These are phyloP conservation scores for Nasonia oneida DNA, from an alignment of 2,888 invertebrate genomes.

Conservation along the genomic window DNA sequence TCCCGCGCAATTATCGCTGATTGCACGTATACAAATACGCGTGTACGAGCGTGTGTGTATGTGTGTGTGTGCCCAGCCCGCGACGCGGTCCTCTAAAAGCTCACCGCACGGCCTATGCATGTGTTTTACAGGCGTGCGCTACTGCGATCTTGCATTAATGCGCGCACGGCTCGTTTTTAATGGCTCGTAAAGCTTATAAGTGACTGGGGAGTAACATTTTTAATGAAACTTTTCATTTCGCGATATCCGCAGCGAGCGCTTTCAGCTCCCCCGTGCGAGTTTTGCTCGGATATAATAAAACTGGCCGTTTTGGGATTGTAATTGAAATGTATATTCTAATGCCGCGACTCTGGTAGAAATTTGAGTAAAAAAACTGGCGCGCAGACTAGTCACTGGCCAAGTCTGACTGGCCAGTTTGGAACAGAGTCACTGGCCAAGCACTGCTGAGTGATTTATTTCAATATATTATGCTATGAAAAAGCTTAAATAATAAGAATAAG, in stretches of 20 bases:
- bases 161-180: conserved; percentile 1
- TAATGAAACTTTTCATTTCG: not conserved
- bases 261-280: not conserved
- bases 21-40: not conserved
- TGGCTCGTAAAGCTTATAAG: conserved; percentile 41
- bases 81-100: not conserved
- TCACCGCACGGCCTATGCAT: not conserved
- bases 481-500: too few species aligned
- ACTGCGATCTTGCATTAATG: conserved; percentile 25
- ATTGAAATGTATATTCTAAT: not conserved
- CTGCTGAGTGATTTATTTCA: too few species aligned
- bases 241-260: not conserved
- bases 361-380: too few species aligned
- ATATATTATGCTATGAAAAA: too few species aligned
- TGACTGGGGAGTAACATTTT: conserved; percentile 26
- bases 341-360: too few species aligned
- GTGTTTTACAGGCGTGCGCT: not conserved
- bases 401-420: too few species aligned
- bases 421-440: too few species aligned
- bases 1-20: not conserved
- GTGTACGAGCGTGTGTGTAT: not conserved
- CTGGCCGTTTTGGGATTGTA: not conserved
- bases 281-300: not conserved
- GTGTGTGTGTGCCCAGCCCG: not conserved
- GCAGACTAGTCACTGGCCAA: too few species aligned